Conservation (phyloP, 92 coral and sea anemone species). For the Plumapathes pennacea region DNA sequence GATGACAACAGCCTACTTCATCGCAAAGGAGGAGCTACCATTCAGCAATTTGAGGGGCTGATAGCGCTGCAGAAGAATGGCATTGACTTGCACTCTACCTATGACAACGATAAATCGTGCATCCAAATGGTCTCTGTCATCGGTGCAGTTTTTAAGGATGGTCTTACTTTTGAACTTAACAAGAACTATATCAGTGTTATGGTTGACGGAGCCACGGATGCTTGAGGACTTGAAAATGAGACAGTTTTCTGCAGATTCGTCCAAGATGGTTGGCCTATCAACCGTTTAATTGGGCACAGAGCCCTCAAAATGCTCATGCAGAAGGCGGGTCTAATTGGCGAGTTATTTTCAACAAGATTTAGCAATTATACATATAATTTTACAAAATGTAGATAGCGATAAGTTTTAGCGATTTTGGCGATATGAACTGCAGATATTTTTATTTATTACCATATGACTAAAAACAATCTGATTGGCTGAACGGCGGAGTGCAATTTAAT, state of each 20-base stretch:
- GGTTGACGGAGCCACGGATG: conserved; percentile 50
- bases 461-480: no score
- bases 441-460: no score
- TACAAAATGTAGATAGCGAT: no score
- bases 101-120: conserved; percentile 25
- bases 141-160: conserved; percentile 20
- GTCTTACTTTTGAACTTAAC: conserved; percentile 3
- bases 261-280: conserved; percentile 38
- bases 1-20: conserved; percentile 14
- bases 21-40: conserved; percentile 16
- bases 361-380: not conserved
- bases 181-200: conserved; percentile 18
- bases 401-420: no score
- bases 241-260: conserved; percentile 19
- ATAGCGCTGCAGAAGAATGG: conserved; percentile 18
- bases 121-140: conserved; percentile 29
- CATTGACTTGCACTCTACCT: conserved; percentile 11
- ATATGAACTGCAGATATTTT: no score
- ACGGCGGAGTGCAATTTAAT: no score
- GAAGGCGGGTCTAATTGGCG: conserved; percentile 7
- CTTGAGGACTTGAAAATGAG: conserved; percentile 21
- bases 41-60: conserved; percentile 16
- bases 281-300: conserved; percentile 31
- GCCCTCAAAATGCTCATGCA: conserved; percentile 27
- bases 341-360: not conserved